Percentiles rank a stretch among this genome's conserved stretches.
Conservation (phyloP, 1,140 invertebrate species). For the Caenorhabditis briggsae region DNA sequence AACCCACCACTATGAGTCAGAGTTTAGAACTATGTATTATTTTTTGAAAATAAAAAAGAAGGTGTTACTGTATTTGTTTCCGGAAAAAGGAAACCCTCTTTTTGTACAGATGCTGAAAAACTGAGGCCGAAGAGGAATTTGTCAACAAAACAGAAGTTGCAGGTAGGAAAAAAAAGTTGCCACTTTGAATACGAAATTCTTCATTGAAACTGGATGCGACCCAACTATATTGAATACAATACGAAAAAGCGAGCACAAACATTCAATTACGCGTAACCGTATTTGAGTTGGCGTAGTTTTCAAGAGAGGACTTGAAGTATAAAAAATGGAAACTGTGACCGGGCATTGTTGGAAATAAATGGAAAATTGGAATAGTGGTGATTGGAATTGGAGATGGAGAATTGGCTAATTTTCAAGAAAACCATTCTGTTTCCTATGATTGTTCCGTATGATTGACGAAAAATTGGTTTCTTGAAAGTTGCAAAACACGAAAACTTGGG, state of each 20-base stretch:
- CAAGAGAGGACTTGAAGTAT: not conserved
- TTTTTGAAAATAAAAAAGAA: not conserved
- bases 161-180: not conserved
- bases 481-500: not conserved
- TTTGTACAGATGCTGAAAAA: slow-evolving; percentile 4
- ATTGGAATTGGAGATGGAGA: slow-evolving; percentile 6
- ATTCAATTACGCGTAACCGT: slow-evolving; percentile 56
- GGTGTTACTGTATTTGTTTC: not conserved
- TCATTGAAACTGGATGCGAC: slow-evolving; percentile 53
- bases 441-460: slow-evolving; percentile 9
- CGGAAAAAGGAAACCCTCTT: not conserved
- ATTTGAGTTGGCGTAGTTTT: slow-evolving; percentile 29
- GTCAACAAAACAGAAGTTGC: slow-evolving; percentile 17
- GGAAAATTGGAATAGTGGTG: not conserved
- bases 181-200: not conserved
- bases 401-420: slow-evolving; percentile 34
- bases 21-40: slow-evolving; percentile 12
- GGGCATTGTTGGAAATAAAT: too few relatives aligned
- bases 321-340: not conserved
- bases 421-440: not conserved
- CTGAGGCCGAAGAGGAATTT: not conserved
- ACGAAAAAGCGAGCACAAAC: slow-evolving; percentile 55
- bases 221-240: slow-evolving; percentile 16
- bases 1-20: slow-evolving; percentile 14
- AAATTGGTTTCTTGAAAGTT: slow-evolving; percentile 37